Percentiles rank a stretch among this genome's conserved stretches.
phyloP scores from a whole-genome alignment of 2,113 vertebrate genomes.

The Daphoenositta chrysoptera region DNA sequence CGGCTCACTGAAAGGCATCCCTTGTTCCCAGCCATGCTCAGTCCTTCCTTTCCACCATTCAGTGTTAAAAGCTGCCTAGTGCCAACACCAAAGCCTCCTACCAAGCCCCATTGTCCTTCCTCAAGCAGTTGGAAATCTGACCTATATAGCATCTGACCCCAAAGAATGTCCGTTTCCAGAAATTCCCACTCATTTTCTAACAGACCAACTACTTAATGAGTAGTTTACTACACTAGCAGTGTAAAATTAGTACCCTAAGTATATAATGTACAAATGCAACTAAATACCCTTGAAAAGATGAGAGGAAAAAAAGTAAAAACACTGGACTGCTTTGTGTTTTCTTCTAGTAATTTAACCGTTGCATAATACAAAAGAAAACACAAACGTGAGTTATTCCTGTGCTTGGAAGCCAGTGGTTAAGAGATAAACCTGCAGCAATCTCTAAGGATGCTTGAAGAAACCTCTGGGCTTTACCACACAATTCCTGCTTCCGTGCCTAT shows the following conservation, averaged over 20 bases:
- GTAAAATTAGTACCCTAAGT: neutral
- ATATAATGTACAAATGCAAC: neutral
- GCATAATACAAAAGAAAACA: neutral
- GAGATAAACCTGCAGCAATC: neutral
- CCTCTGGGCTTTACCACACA: neutral
- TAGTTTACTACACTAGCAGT: neutral
- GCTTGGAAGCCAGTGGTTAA: neutral
- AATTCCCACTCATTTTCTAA: neutral
- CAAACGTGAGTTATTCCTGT: neutral
- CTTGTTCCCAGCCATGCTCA: neutral
- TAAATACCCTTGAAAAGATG: neutral
- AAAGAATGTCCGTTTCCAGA: neutral
- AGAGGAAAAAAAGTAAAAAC: neutral
- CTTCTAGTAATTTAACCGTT: neutral
- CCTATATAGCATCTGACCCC: neutral
- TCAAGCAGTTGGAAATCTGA: neutral
- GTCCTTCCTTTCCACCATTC: neutral
- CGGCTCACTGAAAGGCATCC: neutral
- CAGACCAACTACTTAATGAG: neutral
- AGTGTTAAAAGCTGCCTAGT: neutral
- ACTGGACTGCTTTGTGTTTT: neutral
- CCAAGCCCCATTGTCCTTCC: neutral
- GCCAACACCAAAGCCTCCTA: neutral
- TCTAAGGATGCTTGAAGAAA: neutral
- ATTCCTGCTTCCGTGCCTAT: accelerated